Evolutionary conservation across 1,140 invertebrate genomes (phyloP), one percentile per base, ranked within the genome.

Genomic region (Ceratosolen fusciceps): DNA sequence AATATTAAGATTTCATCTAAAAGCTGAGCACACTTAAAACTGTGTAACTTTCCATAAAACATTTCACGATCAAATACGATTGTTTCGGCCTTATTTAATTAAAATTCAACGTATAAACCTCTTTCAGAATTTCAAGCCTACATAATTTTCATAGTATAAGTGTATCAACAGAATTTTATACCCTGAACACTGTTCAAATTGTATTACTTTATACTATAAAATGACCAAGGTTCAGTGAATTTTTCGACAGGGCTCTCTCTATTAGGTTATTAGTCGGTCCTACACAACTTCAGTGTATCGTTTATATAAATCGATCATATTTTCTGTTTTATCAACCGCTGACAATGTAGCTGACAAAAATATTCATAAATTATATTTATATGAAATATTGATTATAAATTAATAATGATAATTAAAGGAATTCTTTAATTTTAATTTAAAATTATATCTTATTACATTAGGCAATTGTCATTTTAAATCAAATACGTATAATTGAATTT

Each of bases 31-130:
- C 19, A 7, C 21, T 76, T 54, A 5, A n/a, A 39, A 70, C 29
- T 56, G 19, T 3, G 16, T 37, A 56, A 31, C 24, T 70, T 71
- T 71, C n/a, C 14, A 29, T n/a, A 4, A 16, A 56, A 70, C 75
- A 77, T 77, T 34, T 70, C 75, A 58, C 67, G 16, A 19, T 47
- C 34, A 58, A 56, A 47, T 31, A 47, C 49, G 26, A 29, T 14
- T 14, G 26, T 76, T 68, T 74, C 31, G 58, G 26, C 43, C 29
- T 67, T 74, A 21, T n/a, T 74, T 60, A 0, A 37, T 26, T 31
- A 26, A 9, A 52, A 10, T 67, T 62, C 47, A 16, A 39, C n/a
- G 7, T 43, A 29, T 4, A 24, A 73, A 52, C 5, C 3, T 37
- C 1, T 60, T 31, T 5, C 1, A 31, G 26, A 60, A 60, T 31